Conservation (phyloP, 2,797 vertebrate genomes). For the Cossypha niveicapilla region DNA sequence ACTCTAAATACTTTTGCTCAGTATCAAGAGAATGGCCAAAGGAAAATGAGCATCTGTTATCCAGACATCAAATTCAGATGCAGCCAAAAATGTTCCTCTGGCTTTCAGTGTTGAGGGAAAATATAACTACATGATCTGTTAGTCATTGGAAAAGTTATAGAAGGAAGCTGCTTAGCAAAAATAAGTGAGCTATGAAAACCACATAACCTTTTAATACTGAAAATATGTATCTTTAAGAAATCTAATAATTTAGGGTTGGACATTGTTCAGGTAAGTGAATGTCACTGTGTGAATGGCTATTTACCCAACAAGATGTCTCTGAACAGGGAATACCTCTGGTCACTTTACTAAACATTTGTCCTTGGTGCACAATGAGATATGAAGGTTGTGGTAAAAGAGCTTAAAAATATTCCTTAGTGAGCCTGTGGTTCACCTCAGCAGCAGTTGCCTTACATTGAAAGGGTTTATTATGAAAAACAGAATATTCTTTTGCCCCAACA, state of each 20-base stretch:
- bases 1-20: neutral
- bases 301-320: neutral
- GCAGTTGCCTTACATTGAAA: neutral
- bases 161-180: neutral
- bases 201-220: neutral
- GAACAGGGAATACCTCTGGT: neutral
- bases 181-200: neutral
- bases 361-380: neutral
- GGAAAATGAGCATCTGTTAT: conserved; percentile 37
- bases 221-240: neutral
- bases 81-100: conserved; percentile 15
- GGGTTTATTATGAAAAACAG: neutral
- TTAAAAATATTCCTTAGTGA: neutral
- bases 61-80: neutral
- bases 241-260: neutral
- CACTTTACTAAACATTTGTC: neutral
- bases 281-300: neutral
- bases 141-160: neutral
- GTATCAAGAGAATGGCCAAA: neutral
- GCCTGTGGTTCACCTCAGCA: neutral
- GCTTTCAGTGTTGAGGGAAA: neutral
- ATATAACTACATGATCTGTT: neutral
- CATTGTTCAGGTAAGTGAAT: neutral
- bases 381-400: neutral
- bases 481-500: neutral